Percentiles rank a stretch among this genome's conserved stretches.
Conservation (phyloP, 2,113 vertebrate species). For the Sapayoa aenigma region DNA sequence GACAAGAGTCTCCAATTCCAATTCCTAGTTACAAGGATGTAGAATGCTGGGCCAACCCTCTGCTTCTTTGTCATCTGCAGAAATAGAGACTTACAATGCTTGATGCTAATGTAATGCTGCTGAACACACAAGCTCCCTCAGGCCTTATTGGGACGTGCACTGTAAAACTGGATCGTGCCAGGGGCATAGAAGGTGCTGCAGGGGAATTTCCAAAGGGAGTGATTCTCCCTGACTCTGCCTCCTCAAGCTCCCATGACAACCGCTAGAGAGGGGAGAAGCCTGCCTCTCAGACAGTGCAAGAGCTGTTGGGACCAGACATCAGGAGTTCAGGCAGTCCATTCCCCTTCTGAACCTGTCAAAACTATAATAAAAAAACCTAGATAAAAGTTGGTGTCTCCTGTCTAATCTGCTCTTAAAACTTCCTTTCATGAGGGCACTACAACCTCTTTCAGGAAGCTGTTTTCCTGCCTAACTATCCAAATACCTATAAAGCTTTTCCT, state of each 20-base stretch:
- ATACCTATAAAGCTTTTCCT: conserved; percentile 10
- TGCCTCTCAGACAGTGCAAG: background rate
- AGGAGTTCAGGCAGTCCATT: background rate
- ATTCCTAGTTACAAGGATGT: background rate
- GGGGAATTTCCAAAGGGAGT: background rate
- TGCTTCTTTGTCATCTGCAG: background rate
- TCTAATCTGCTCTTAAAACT: background rate
- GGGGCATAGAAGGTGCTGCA: background rate
- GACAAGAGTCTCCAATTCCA: background rate
- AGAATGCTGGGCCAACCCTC: background rate
- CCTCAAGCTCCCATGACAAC: accelerated
- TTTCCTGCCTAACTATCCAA: conserved; percentile 23
- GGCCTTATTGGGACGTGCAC: background rate
- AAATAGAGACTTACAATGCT: background rate
- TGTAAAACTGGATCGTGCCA: background rate
- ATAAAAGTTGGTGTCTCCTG: background rate
- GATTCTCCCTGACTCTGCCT: background rate
- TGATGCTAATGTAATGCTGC: background rate
- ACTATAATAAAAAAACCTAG: background rate
- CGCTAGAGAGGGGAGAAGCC: background rate
- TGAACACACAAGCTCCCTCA: background rate
- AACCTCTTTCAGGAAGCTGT: background rate
- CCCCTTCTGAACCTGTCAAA: background rate
- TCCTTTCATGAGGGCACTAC: background rate
- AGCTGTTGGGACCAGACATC: background rate